Base-by-base conservation (phyloP, 2,113 vertebrate species). In the Seriola dumerili region DNA sequence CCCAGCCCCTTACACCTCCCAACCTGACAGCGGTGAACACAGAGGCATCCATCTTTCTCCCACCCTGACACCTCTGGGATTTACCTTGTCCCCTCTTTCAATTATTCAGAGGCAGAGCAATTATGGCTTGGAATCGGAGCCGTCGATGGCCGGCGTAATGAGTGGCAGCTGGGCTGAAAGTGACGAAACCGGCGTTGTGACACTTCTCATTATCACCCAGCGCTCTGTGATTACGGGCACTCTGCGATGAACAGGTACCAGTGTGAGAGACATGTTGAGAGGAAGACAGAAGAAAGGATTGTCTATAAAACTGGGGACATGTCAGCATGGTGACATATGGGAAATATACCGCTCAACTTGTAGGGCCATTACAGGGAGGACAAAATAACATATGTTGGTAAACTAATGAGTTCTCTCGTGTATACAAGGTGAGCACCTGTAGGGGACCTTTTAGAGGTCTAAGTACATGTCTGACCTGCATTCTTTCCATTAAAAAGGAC, bases 101-200 rank as follows among this genome's bases (percentile, higher is more conserved):
- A 93, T 93, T 93, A 94, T 91, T 93, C 76, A 79, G 72, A 83
- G 42, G 78, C 81, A 78, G 78, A 71, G 83, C 89, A 93, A 93
- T 92, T 91, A 94, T 19, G 78, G 78, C 16, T 52, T 48, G 80
- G 85, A 87, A 78, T 69, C 81, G 38, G 87, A 82, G 55, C 36
- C 55, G 4, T 77, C 81, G 66, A 87, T 75, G 76, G 80, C 59
- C 59, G 11, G 40, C 8, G 64, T 83, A 85, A 88, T 83, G 85
- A 38, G 7, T 16, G 13, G 83, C 90, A 88, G 89, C 85, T 88
- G 89, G 61, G 78, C 67, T 82, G 80, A 72, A 87, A 85, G 78
- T 73, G 81, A 85, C 57, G 14, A 58, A 57, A 77, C 11, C 5
- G 5, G 36, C 40, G 3, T 6, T 62, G 76, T 80, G 88, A 88